Conservation (phyloP, 2,113 vertebrate species). For the Paratilapia polleni region DNA sequence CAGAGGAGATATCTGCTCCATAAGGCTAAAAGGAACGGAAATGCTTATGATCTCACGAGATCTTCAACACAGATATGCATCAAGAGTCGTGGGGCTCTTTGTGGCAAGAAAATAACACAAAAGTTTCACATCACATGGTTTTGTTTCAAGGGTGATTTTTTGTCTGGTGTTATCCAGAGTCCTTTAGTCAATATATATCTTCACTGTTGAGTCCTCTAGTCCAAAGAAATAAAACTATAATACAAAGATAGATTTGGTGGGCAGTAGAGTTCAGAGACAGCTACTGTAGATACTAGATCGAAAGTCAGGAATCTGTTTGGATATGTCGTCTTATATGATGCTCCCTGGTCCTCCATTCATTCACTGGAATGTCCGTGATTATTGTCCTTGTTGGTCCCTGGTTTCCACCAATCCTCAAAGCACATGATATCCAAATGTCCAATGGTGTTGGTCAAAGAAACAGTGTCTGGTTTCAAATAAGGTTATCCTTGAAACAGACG, state of each 20-base stretch:
- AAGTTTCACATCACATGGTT: constrained; percentile 73
- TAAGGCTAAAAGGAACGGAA: constrained; percentile 76
- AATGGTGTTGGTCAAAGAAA: constrained; percentile 42
- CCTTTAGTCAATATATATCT: constrained; percentile 72
- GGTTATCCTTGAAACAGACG: constrained; percentile 47
- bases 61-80: constrained; percentile 75
- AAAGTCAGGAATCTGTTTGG: constrained; percentile 57
- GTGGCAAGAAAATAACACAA: constrained; percentile 68
- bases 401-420: constrained; percentile 53
- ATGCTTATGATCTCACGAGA: constrained; percentile 67
- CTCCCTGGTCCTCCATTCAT: constrained; percentile 30
- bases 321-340: constrained; percentile 50
- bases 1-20: constrained; percentile 57
- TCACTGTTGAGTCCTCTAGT: constrained; percentile 60
- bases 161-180: constrained; percentile 59
- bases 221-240: constrained; percentile 71
- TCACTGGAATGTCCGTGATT: constrained; percentile 59
- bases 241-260: constrained; percentile 74
- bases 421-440: constrained; percentile 65
- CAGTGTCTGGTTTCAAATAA: constrained; percentile 39
- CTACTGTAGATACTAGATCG: constrained; percentile 61
- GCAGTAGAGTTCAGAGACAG: constrained; percentile 63
- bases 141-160: constrained; percentile 50
- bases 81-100: constrained; percentile 64
- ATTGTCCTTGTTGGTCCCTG: constrained; percentile 61